Evolutionary conservation across 2,113 vertebrate genomes (phyloP), one percentile per base, ranked within the genome.

Genomic region (Microcebus jonahi): DNA sequence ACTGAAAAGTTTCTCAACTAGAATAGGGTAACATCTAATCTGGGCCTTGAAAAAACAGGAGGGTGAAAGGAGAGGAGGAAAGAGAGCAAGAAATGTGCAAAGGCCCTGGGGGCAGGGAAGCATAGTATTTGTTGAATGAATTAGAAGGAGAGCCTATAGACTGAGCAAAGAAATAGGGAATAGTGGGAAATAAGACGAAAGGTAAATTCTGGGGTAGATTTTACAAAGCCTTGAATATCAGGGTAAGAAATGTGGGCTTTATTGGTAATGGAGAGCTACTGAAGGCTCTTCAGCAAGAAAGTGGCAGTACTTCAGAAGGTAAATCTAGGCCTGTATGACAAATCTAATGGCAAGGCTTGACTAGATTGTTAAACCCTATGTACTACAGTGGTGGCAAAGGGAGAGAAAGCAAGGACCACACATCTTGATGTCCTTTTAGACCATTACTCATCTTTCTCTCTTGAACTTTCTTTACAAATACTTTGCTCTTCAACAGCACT

Each of bases 401-500:
- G 45, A 5, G 6, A 59, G 34, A 75, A 50, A 39, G 48, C 76
- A 65, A 70, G 15, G 61, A 79, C 50, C 29, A 23, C 9, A 87
- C 61, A 53, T 34, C 9, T 15, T 15, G 18, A 65, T 39, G 8
- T 70, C 39, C 50, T 76, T 77, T 53, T 65, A 68, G 21, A 36
- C 29, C 27, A 39, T 71, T 57, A 36, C 31, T 94, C 29, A 42
- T 42, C 68, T 85, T 86, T 90, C 48, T 91, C 61, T 75, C 83
- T 76, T 67, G 45, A 68, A 73, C 27, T 84, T 92, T 83, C 61
- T 34, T 96, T 77, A 29, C 34, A 88, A 63, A 88, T 36, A 77
- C 63, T 90, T 82, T 55, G 17, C 34, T 96, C 23, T 93, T 79
- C 88, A 95, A 76, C 13, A 80, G 73, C 68, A 95, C 17, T 90